Base-by-base conservation (phyloP, 2,888 invertebrate genomes). In the Gymnocheta viridis region DNA sequence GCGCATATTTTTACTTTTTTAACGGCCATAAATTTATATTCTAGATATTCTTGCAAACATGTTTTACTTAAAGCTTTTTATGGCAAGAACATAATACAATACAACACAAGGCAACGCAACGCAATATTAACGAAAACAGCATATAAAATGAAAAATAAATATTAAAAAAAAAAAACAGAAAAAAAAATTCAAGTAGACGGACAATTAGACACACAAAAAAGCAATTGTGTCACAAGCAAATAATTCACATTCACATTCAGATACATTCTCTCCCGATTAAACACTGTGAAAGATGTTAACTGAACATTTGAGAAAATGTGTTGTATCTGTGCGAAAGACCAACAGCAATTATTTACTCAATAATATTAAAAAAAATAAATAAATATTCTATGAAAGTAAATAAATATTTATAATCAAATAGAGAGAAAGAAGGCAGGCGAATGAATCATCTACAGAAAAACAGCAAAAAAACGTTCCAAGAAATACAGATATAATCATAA, bases 41-140 rank as follows among this genome's bases (percentile, higher is more conserved):
- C 66, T 64, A 81, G 60, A 60, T 74, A 51, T 67, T 67, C 32
- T 69, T 12, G 58, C 44, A 56, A 82, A 80, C 64, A 81, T 80
- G 83, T 80, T 72, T 79, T 70, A 62, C 54, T 83, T 70, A 49
- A 60, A 56, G 58, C 69, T 78, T 79, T 82, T 85, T 82, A 78
- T 82, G 82, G 78, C 38, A 82, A 84, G 56, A 83, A 72, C 69
- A 81, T n/a, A n/a, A n/a, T n/a, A n/a, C n/a, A n/a, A n/a, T n/a
- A n/a, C 47, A 83, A 60, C 76, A 69, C 49, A 64, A 60, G n/a
- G n/a, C n/a, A n/a, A n/a, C n/a, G n/a, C 47, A 83, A 60, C 76
- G 74, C 49, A 64, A 60, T 67, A 29, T 78, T 64, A 82, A 78
- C 49, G 66, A 64, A 77, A 74, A 64, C 22, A 74, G n/a, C n/a